Evolutionary conservation across 2,797 vertebrate genomes (phyloP).

Genomic region (Pseudopleuronectes americanus): DNA sequence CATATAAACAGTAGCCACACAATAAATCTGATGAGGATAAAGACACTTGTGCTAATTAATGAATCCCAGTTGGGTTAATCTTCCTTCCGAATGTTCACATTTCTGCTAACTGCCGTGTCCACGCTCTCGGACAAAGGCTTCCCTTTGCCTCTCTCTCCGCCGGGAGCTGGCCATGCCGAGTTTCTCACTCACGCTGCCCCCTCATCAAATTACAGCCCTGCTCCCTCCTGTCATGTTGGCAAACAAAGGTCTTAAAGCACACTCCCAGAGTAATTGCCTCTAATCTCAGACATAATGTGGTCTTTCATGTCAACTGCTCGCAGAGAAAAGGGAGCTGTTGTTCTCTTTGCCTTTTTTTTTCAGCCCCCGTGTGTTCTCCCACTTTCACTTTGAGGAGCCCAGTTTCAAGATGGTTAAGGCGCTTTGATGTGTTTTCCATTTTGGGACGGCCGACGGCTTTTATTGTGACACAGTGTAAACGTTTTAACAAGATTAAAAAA

Average conservation of each 20-base stretch:
- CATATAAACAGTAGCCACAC: slow-evolving; percentile 20
- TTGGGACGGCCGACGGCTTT: slow-evolving; percentile 17
- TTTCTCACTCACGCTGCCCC: slow-evolving; percentile 76
- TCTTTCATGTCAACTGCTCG: slow-evolving; percentile 74
- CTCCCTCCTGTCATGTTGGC: slow-evolving; percentile 77
- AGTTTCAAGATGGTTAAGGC: slow-evolving; percentile 17
- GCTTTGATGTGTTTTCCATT: slow-evolving; percentile 13
- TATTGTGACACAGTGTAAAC: slow-evolving; percentile 36
- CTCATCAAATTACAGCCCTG: slow-evolving; percentile 83
- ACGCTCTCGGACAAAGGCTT: slow-evolving; percentile 55
- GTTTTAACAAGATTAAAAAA: slow-evolving; percentile 28
- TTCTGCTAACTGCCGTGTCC: slow-evolving; percentile 47
- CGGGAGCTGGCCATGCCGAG: slow-evolving; percentile 64
- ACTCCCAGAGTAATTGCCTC: slow-evolving; percentile 80
- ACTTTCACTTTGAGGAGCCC: slow-evolving; percentile 64
- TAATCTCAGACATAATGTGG: slow-evolving; percentile 83
- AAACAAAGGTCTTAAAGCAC: slow-evolving; percentile 83
- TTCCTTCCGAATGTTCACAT: slow-evolving; percentile 29
- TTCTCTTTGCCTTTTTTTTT: slow-evolving; percentile 48
- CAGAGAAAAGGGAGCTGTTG: slow-evolving; percentile 77
- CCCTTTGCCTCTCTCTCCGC: slow-evolving; percentile 53
- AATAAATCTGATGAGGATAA: slow-evolving; percentile 9
- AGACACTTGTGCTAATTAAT: slow-evolving; percentile 27
- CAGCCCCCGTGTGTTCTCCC: slow-evolving; percentile 23
- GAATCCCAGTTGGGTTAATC: slow-evolving; percentile 41